Base-by-base conservation (phyloP, 2,113 vertebrate genomes). In the Bujurquina vittata region DNA sequence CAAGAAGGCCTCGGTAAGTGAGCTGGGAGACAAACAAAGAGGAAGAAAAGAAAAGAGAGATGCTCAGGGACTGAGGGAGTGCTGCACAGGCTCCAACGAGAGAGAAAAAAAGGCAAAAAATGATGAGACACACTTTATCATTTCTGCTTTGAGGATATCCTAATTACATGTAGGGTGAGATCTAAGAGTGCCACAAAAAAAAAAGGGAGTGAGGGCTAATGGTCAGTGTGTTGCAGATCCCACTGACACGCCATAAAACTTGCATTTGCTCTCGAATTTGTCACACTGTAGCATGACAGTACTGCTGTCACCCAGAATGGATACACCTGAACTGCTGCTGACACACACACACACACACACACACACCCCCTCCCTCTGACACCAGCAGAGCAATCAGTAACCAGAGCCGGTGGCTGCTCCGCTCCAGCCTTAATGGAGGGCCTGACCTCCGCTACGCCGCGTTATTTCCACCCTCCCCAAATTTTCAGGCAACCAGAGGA, bases 401-500 rank as follows among this genome's bases (percentile, higher is more conserved):
- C 88, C 84, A 87, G 90, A 92, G 89, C 84, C 60, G 61, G 75
- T 84, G 81, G 90, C 88, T 84, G 90, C 91, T 93, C 85, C 78
- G 83, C 91, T 91, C 75, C 81, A 84, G 80, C 74, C 81, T 87
- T 95, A 95, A 95, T 94, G 89, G 94, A 93, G 93, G 93, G 88
- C 92, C 88, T 94, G 93, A 94, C 94, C 94, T 93, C 86, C 60
- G 62, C 88, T 87, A 88, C 83, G 88, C 84, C 80, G 86, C 89
- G 87, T 92, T 94, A 93, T 94, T 94, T 94, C 90, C 88, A 90
- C 87, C 87, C 75, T 86, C 87, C 88, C 91, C 23, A 89, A 93
- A 94, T 80, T 91, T 92, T 92, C 86, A 89, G 85, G 83, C 76
- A 89, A 82, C 77, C 65, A 52, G 65, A 84, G 79, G 59, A 91